Evolutionary conservation across 2,888 invertebrate species (phyloP).

Genomic region (Caenorhabditis macrosperma): DNA sequence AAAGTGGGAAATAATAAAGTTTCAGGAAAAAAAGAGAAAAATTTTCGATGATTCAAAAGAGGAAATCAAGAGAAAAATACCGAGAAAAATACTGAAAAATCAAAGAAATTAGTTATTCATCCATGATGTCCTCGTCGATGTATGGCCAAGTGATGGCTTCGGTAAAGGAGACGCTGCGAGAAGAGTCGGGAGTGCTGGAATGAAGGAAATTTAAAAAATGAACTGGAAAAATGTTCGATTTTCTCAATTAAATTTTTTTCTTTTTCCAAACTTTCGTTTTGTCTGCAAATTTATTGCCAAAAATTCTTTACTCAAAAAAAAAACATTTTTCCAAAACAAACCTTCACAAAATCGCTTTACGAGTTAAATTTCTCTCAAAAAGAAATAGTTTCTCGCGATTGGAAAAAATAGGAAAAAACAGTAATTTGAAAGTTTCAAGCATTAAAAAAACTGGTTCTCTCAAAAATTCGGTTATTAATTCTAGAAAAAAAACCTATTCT

Average conservation of each 20-base stretch:
- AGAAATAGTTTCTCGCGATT: too few relatives aligned
- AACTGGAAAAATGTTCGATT: background rate
- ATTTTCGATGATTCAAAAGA: too few relatives aligned
- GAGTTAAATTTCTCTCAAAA: too few relatives aligned
- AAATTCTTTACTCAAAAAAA: background rate
- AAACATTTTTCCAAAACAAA: background rate
- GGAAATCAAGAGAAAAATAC: background rate
- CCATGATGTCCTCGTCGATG: conserved; percentile 73
- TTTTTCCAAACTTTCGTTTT: background rate
- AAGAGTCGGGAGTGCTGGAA: conserved; percentile 74
- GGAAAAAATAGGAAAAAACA: too few relatives aligned
- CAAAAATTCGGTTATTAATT: too few relatives aligned
- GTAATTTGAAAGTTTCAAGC: too few relatives aligned
- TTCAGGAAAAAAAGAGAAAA: too few relatives aligned
- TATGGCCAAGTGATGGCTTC: conserved; percentile 76
- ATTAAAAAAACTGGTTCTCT: too few relatives aligned
- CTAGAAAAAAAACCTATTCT: too few relatives aligned
- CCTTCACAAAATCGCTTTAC: too few relatives aligned
- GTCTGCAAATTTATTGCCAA: background rate
- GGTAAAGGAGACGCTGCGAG: conserved; percentile 74
- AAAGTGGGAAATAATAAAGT: too few relatives aligned
- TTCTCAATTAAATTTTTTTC: too few relatives aligned
- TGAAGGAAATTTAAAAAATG: background rate
- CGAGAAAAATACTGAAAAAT: background rate
- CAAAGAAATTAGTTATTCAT: conserved; percentile 23